Evolutionary conservation across 2,113 vertebrate species (phyloP), one percentile per base, ranked within the genome.

Genomic region (Choloepus hoffmanni): DNA sequence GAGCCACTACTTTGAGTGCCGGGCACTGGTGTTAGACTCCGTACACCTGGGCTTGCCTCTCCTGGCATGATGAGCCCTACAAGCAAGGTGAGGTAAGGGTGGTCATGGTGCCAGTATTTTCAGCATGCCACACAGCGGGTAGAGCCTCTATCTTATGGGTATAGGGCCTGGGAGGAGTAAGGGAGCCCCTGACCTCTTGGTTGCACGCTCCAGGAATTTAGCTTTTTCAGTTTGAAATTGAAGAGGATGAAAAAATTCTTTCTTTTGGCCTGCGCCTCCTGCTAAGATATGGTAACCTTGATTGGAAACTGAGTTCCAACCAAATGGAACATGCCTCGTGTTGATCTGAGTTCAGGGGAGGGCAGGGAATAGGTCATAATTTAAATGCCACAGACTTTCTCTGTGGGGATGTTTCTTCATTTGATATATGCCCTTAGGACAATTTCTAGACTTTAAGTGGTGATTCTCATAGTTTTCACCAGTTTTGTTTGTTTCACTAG

Each of bases 371-470:
- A 67, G 15, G 9, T 1, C 28, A 2, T 62, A 9, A 2, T n/a
- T 58, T 79, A 58, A 95, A 77, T 45, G 7, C 9, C 40, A 45
- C 21, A 65, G 24, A 68, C 15, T 63, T 10, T 81, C n/a, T n/a
- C 13, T 68, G 4, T 48, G n/a, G 30, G 84, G 86, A 9, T 21
- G 9, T 89, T 72, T 84, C 3, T 67, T 48, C 15, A 36, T 67
- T 65, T 77, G 73, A 30, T 68, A 0, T 62, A 33, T 79, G 9
- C 18, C 21, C 58, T 88, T 74, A 79, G 1, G 40, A 55, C 18
- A 58, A 36, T 84, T 89, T 62, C 43, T 87, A 60, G 28, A 86
- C 86, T 79, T 95, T 28, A 48, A 85, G 28, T 90, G 18, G 23
- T 36, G 74, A 19, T 30, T 65, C 89, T 89, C 12, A 43, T 45